phyloP scores from a whole-genome alignment of 2,888 invertebrate genomes.

The Neuroscelio doddi region DNA sequence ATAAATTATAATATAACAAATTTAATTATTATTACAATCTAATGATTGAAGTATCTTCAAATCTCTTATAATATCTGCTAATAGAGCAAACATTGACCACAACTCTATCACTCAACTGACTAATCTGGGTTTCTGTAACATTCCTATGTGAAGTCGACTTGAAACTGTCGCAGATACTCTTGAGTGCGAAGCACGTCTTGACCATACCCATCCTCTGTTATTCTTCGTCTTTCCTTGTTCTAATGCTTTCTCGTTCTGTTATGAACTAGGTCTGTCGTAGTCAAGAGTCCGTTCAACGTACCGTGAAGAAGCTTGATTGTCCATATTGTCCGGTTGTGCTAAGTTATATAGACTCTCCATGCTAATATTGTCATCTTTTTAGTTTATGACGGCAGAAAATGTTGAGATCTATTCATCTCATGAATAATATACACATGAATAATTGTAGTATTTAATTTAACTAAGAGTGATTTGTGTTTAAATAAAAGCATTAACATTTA shows the following conservation, averaged over 20 bases:
- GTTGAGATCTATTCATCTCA: not conserved
- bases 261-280: slow-evolving; percentile 47
- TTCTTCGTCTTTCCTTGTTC: slow-evolving; percentile 38
- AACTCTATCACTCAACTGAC: slow-evolving; percentile 51
- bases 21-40: slow-evolving; percentile 27
- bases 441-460: too few relatives aligned
- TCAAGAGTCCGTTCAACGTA: slow-evolving; percentile 58
- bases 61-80: slow-evolving; percentile 46
- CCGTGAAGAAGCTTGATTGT: slow-evolving; percentile 69
- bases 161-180: slow-evolving; percentile 68
- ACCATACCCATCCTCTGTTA: slow-evolving; percentile 60
- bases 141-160: slow-evolving; percentile 53
- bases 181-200: slow-evolving; percentile 68
- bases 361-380: slow-evolving; percentile 35
- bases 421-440: too few relatives aligned
- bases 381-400: slow-evolving; percentile 13
- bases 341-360: slow-evolving; percentile 65
- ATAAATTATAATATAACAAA: slow-evolving; percentile 3
- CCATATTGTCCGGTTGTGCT: slow-evolving; percentile 66
- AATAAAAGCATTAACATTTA: not conserved
- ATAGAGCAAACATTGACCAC: slow-evolving; percentile 45
- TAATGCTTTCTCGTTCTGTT: slow-evolving; percentile 35
- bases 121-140: slow-evolving; percentile 62
- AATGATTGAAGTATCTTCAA: slow-evolving; percentile 39
- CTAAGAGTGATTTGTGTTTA: too few relatives aligned